Conservation (phyloP, 2,113 vertebrate species). For the Suncus etruscus region DNA sequence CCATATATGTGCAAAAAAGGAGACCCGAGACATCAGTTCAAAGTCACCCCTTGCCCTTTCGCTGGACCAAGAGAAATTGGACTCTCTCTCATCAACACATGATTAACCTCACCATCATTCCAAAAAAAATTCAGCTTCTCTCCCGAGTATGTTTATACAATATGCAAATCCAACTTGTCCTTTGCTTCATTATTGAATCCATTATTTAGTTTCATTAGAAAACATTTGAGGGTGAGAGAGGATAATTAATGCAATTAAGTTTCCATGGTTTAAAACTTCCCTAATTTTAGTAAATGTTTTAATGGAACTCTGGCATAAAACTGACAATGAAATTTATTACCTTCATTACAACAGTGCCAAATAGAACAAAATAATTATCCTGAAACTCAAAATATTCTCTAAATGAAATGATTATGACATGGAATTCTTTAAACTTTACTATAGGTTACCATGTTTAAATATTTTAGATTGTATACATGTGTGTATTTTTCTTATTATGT, state of each 20-base stretch:
- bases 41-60: background rate
- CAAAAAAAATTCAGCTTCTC: constrained; percentile 46
- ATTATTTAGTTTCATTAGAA: constrained; percentile 78
- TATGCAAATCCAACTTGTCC: constrained; percentile 58
- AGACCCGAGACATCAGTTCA: constrained; percentile 15
- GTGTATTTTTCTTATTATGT: background rate
- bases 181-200: constrained; percentile 65
- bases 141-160: constrained; percentile 64
- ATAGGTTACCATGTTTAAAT: too few relatives aligned
- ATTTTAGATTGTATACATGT: background rate
- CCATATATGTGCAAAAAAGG: background rate
- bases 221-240: constrained; percentile 72
- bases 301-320: constrained; percentile 52
- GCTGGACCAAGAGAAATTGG: background rate
- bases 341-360: constrained; percentile 60
- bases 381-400: constrained; percentile 54
- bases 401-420: constrained; percentile 52
- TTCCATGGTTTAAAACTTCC: constrained; percentile 73
- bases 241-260: constrained; percentile 78
- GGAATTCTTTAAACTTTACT: background rate
- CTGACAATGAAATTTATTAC: constrained; percentile 66
- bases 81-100: constrained; percentile 52
- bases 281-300: constrained; percentile 75
- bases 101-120: constrained; percentile 63
- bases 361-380: constrained; percentile 68